Evolutionary conservation across 2,113 vertebrate species (phyloP), one percentile per base, ranked within the genome.

Genomic region (Melierax canorus): DNA sequence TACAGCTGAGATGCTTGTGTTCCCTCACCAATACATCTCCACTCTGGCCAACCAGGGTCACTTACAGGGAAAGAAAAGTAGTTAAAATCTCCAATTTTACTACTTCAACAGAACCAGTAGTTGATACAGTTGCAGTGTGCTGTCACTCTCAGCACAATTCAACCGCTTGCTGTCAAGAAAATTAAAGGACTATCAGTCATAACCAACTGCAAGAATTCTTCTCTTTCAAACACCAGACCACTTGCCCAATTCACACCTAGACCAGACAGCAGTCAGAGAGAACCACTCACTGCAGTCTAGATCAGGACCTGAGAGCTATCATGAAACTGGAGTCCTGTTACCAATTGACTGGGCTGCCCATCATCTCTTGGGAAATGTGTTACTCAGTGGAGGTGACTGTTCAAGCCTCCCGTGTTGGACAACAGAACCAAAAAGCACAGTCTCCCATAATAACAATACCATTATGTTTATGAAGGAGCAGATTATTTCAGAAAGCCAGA

Each of bases 1-100:
- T 59, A 41, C 16, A 68, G 34, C 48, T 41, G 39, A 90, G 58
- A 76, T 12, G 22, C 0, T 0, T 17, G 7, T 4, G 4, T 21
- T 78, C 53, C 68, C 36, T 39, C 85, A 74, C 17, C 32, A 56
- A 41, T 3, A n/a, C 1, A 1, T 15, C 21, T 27, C 39, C 3
- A 1, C 20, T 82, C 39, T 78, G n/a, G 53, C 16, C 36, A 75
- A 34, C 4, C 36, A 60, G 10, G 16, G 39, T 16, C 19, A 34
- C 41, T 71, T 53, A 77, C 12, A 56, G 24, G 7, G 19, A 84
- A 69, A 78, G 36, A 76, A 73, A 71, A 69, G 22, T 23, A 69
- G 32, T 17, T 58, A 21, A 59, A 19, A 55, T 56, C 34, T 53
- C 56, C 11, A 12, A 8, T 84, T 63, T 68, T 36, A 76, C 18